Percentiles rank a stretch among this genome's conserved stretches.
Evolutionary conservation across 2,797 vertebrate species (phyloP).

Genomic region (Enteromius mattozi): DNA sequence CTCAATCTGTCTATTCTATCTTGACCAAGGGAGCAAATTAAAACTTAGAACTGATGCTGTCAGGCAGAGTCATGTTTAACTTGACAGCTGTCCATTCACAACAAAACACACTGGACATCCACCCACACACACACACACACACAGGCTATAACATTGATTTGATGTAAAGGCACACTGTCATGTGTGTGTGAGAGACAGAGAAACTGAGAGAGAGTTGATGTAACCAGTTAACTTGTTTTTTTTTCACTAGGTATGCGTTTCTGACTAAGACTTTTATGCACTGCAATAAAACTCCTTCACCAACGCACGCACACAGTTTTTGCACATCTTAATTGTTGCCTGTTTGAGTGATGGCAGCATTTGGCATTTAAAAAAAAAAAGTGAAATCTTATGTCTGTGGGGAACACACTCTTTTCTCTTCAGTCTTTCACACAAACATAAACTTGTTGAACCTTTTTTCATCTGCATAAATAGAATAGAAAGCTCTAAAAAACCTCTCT

Average conservation of each 20-base stretch:
- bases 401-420: constrained; percentile 8
- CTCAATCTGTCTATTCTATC: constrained; percentile 23
- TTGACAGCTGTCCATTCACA: constrained; percentile 38
- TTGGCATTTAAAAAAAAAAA: constrained; percentile 28
- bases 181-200: constrained; percentile 1
- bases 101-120: constrained; percentile 29
- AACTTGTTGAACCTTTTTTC: constrained; percentile 11
- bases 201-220: background rate
- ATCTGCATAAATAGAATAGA: constrained; percentile 12
- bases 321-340: constrained; percentile 26
- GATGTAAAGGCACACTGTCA: constrained; percentile 28
- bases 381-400: constrained; percentile 13
- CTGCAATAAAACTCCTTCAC: constrained; percentile 14
- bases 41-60: constrained; percentile 23
- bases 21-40: constrained; percentile 11
- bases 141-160: constrained; percentile 20
- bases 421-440: constrained; percentile 21
- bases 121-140: constrained; percentile 13
- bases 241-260: constrained; percentile 10
- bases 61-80: constrained; percentile 35
- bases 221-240: background rate
- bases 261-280: background rate
- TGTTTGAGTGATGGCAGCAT: constrained; percentile 32
- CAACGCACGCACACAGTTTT: background rate
- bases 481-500: background rate